These are phyloP conservation scores for Cydia pomonella DNA, from an alignment of 1,140 invertebrate genomes.

Conservation along the genomic window DNA sequence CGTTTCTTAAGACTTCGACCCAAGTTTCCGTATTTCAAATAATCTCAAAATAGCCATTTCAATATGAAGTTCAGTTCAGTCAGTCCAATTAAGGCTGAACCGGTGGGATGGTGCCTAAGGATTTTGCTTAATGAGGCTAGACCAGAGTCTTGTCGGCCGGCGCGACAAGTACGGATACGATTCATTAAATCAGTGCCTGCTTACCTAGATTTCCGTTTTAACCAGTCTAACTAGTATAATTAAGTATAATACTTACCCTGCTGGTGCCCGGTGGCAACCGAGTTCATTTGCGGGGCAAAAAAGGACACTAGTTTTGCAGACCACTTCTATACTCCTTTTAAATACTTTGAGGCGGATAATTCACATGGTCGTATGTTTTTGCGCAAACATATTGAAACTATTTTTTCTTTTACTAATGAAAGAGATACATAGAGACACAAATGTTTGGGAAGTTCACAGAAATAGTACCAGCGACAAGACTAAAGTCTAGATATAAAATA, in stretches of 20 bases:
- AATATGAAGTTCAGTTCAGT: constrained; percentile 27
- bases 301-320: background rate
- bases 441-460: too few relatives aligned
- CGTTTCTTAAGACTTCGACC: background rate
- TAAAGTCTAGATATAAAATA: too few relatives aligned
- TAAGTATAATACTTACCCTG: constrained; percentile 46
- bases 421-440: too few relatives aligned
- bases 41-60: constrained; percentile 11
- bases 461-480: too few relatives aligned
- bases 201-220: constrained; percentile 68
- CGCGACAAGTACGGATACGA: constrained; percentile 62
- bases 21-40: background rate
- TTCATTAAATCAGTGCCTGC: constrained; percentile 63
- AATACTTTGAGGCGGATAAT: background rate
- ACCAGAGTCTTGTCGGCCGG: constrained; percentile 45
- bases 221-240: constrained; percentile 58
- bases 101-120: constrained; percentile 22
- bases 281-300: constrained; percentile 11
- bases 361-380: background rate
- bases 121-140: constrained; percentile 42
- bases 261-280: background rate
- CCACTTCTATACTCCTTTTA: background rate
- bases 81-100: constrained; percentile 12
- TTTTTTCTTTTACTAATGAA: too few relatives aligned
- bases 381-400: too few relatives aligned